These are phyloP conservation scores for Tenebrosternarchus preto DNA, from an alignment of 2,113 vertebrate species.

Conservation along the genomic window DNA sequence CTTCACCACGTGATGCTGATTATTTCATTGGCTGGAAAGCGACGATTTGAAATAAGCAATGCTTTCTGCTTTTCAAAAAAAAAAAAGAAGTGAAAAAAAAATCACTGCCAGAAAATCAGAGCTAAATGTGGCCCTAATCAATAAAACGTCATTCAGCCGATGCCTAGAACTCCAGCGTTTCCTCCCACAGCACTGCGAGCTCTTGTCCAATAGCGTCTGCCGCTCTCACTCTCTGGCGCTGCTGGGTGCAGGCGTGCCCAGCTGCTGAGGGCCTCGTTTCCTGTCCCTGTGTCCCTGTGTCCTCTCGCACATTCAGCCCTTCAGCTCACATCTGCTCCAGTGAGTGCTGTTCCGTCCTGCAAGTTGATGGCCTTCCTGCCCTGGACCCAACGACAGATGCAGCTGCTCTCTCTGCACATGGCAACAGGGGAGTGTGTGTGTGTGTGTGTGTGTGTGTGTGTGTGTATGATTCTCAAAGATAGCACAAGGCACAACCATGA, in stretches of 20 bases:
- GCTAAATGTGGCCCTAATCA: constrained; percentile 28
- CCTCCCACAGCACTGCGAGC: constrained; percentile 18
- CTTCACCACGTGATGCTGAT: neutral
- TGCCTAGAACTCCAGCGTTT: constrained; percentile 2
- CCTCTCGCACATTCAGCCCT: constrained; percentile 37
- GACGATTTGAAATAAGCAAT: neutral
- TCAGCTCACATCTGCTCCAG: constrained; percentile 17
- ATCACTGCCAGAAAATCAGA: constrained; percentile 18
- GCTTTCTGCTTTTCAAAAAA: constrained; percentile 14
- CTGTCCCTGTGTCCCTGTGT: constrained; percentile 39
- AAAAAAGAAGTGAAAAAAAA: neutral
- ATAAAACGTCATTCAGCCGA: constrained; percentile 1
- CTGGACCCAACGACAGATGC: neutral
- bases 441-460: constrained; percentile 25
- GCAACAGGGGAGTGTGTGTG: too few relatives aligned
- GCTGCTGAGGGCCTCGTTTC: constrained; percentile 43
- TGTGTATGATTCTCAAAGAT: neutral
- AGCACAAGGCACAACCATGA: constrained; percentile 9
- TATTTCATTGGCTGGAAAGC: neutral
- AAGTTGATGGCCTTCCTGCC: neutral
- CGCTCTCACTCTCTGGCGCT: constrained; percentile 10
- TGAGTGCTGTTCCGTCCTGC: neutral
- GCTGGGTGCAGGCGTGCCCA: constrained; percentile 31
- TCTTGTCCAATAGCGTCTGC: constrained; percentile 44
- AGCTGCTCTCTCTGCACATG: constrained; percentile 12